Evolutionary conservation across 2,113 vertebrate species (phyloP).

Genomic region (Strigops habroptila): DNA sequence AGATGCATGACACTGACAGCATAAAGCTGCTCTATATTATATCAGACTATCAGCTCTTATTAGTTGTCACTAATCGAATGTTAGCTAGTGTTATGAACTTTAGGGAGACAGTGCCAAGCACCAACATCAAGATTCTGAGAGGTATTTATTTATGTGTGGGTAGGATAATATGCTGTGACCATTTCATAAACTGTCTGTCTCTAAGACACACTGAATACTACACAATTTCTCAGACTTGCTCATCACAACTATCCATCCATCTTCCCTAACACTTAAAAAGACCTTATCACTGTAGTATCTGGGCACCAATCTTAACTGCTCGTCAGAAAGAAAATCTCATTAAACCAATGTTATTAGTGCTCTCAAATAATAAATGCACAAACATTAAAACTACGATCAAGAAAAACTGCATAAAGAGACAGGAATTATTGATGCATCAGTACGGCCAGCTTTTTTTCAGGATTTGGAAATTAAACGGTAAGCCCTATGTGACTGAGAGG

Average conservation of each 20-base stretch:
- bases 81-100: not conserved
- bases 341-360: slow-evolving; percentile 41
- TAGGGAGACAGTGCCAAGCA: slow-evolving; percentile 2
- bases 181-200: not conserved
- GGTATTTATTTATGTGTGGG: not conserved
- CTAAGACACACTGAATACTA: not conserved
- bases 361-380: slow-evolving; percentile 54
- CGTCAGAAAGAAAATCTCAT: slow-evolving; percentile 42
- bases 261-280: slow-evolving; percentile 1
- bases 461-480: slow-evolving; percentile 45
- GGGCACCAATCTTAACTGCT: slow-evolving; percentile 23
- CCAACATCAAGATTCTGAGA: not conserved
- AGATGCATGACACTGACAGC: slow-evolving; percentile 64
- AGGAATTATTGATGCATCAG: slow-evolving; percentile 7
- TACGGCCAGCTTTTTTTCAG: slow-evolving; percentile 24
- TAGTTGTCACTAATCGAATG: not conserved
- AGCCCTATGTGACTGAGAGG: not conserved
- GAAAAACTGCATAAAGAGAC: slow-evolving; percentile 28
- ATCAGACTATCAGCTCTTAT: not conserved
- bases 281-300: slow-evolving; percentile 7
- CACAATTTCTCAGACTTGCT: not conserved
- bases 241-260: not conserved
- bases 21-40: slow-evolving; percentile 9
- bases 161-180: not conserved
- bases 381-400: slow-evolving; percentile 36